Evolutionary conservation across 2,888 invertebrate species (phyloP), one percentile per base, ranked within the genome.

Genomic region (Scrobipalpa costella): DNA sequence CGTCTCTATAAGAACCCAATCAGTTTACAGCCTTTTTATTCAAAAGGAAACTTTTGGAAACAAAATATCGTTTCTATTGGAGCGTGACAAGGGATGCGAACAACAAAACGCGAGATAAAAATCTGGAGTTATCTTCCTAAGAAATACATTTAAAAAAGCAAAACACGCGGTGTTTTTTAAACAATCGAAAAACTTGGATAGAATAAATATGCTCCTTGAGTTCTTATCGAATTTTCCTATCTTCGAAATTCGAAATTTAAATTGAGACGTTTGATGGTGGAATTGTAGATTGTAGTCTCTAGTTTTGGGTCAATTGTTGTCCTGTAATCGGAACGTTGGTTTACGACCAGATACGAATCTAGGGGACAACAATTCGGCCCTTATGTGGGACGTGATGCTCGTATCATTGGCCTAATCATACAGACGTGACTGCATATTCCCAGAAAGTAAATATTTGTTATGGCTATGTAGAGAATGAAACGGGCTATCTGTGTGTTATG

Each of bases 271-370:
- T 60, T 60, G 1, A 59, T 15, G 49, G 57, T 33, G 50, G 49
- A 49, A 57, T 63, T 7, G 40, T 40, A 40, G 40, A 40, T 38
- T 11, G 38, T 38, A 38, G 63, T 19, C 57, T 64, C 62, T 67
- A 68, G 65, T 65, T 58, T 50, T 64, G 50, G 55, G 21, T 64
- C 57, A 67, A 71, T 71, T 66, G 68, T 65, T 64, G 60, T 13
- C n/a, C 50, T 19, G 59, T 58, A 59, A 62, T 63, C 57, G 50
- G 61, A 57, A 63, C 57, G 55, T 62, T 65, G 66, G 67, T 73
- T 73, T 71, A 73, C 68, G 73, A 69, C 21, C 21, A 36, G 72
- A 73, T 73, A 71, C 64, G 47, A 60, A 72, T 73, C 71, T 65
- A 57, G 63, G 66, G 65, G 66, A 64, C 64, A 63, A 64, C 65